These are phyloP conservation scores for Mactra quadrangularis DNA, from an alignment of 1,140 invertebrate genomes.

Conservation along the genomic window DNA sequence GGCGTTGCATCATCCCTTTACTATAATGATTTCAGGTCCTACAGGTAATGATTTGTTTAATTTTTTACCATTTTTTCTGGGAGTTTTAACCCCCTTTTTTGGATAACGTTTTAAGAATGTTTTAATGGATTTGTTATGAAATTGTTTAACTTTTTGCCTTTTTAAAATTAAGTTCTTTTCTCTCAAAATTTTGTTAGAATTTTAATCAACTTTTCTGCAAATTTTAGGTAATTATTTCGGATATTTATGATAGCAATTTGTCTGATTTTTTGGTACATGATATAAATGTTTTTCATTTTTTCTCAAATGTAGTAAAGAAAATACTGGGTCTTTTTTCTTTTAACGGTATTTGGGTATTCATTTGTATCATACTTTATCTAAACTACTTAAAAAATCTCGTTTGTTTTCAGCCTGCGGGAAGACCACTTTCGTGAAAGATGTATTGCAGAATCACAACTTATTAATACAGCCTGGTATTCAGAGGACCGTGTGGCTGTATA, in stretches of 20 bases:
- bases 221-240: too few relatives aligned
- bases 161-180: background rate
- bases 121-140: background rate
- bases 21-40: too few relatives aligned
- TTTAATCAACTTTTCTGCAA: background rate
- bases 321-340: too few relatives aligned
- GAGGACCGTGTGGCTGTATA: constrained; percentile 16
- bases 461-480: background rate
- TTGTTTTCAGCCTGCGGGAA: too few relatives aligned
- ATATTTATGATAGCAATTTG: too few relatives aligned
- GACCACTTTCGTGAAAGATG: too few relatives aligned
- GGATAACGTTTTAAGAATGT: background rate
- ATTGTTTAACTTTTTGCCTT: background rate
- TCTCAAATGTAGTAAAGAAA: too few relatives aligned
- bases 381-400: background rate
- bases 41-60: background rate
- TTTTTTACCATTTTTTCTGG: background rate
- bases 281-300: too few relatives aligned
- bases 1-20: background rate
- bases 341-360: too few relatives aligned
- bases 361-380: too few relatives aligned
- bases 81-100: background rate
- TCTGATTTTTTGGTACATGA: too few relatives aligned
- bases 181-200: background rate
- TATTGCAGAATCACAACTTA: background rate